Percentiles rank a stretch among this genome's conserved stretches.
Conservation (phyloP, 2,888 invertebrate genomes). For the Mantis religiosa region DNA sequence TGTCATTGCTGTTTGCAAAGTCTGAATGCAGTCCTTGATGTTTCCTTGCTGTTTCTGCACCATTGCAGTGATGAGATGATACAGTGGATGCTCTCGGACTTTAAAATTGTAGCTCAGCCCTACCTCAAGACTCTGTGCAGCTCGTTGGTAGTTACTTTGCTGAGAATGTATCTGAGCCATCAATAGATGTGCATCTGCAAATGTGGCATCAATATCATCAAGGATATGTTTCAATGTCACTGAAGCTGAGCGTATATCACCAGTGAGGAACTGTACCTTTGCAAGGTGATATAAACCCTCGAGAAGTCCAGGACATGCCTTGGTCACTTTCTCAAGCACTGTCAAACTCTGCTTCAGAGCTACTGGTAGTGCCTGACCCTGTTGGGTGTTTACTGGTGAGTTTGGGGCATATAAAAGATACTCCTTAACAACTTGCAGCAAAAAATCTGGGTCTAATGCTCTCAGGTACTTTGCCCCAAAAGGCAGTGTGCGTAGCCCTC, state of each 20-base stretch:
- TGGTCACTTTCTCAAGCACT: slow-evolving; percentile 66
- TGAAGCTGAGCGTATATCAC: slow-evolving; percentile 69
- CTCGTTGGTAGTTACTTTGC: slow-evolving; percentile 64
- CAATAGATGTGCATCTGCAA: slow-evolving; percentile 78
- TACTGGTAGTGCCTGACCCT: slow-evolving; percentile 39
- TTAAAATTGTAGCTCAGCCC: slow-evolving; percentile 90
- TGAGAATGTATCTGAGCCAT: slow-evolving; percentile 80
- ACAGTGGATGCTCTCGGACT: slow-evolving; percentile 85
- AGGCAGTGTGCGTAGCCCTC: slow-evolving; percentile 51
- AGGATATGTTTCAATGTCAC: slow-evolving; percentile 67
- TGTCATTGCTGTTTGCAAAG: slow-evolving; percentile 69
- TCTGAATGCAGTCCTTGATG: slow-evolving; percentile 66
- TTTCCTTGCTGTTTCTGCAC: slow-evolving; percentile 73
- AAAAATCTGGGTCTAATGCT: slow-evolving; percentile 78
- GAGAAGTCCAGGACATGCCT: slow-evolving; percentile 77
- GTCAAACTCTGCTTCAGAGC: slow-evolving; percentile 58
- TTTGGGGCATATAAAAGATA: slow-evolving; percentile 63
- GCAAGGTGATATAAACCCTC: slow-evolving; percentile 65
- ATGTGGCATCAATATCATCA: slow-evolving; percentile 70
- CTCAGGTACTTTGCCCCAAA: slow-evolving; percentile 73
- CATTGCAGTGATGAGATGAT: slow-evolving; percentile 80
- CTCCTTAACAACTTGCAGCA: slow-evolving; percentile 72
- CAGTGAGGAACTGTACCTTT: slow-evolving; percentile 75
- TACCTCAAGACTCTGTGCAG: slow-evolving; percentile 78
- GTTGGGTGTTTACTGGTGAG: slow-evolving; percentile 45